Base-by-base conservation (phyloP, 2,888 invertebrate genomes). In the Synanthedon formicaeformis region DNA sequence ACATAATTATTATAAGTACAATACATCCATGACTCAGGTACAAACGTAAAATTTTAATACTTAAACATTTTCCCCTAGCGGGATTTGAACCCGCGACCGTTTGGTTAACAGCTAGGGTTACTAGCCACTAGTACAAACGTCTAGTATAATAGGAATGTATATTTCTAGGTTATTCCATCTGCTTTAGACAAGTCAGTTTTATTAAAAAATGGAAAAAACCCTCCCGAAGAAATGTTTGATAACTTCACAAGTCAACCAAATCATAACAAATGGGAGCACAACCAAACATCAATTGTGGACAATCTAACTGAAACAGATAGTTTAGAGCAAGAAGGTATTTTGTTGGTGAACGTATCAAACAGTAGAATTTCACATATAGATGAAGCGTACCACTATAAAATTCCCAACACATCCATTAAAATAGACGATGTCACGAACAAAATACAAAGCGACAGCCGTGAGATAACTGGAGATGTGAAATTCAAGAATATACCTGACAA, bases 391-490 rank as follows among this genome's bases (percentile, higher is more conserved):
- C 6, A 13, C 14, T 45, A 13, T 45, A 45, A 80, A 65, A 64
- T 84, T 58, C 64, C 81, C 50, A 81, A 88, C 64, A 61, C 73
- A 56, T 75, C 80, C 4, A 80, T 74, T 51, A 85, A 81, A 75
- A 77, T 77, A 62, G 87, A 88, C 57, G 89, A 89, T 62, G 79
- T 82, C 1, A 82, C 83, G 5, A 87, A 88, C 55, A 89, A 89
- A 67, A 88, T 89, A 50, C 89, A 89, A 62, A 89, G 89, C 58
- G 88, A 89, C 52, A 89, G 87, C 57, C 67, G 88, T 57, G 89
- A 89, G 67, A 89, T 89, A 41, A 88, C 83, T 41, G 89, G 88
- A 8, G 88, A 88, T 64, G 74, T 75, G 16, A 87, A 84, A 64
- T 71, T 78, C 11, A 88, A 87, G 67, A 81, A 78, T 50, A 52